A percentile compares a stretch with the other conserved stretches of the same genome.
Evolutionary conservation across 2,888 invertebrate species (phyloP).

Genomic region (Tipula confusa): DNA sequence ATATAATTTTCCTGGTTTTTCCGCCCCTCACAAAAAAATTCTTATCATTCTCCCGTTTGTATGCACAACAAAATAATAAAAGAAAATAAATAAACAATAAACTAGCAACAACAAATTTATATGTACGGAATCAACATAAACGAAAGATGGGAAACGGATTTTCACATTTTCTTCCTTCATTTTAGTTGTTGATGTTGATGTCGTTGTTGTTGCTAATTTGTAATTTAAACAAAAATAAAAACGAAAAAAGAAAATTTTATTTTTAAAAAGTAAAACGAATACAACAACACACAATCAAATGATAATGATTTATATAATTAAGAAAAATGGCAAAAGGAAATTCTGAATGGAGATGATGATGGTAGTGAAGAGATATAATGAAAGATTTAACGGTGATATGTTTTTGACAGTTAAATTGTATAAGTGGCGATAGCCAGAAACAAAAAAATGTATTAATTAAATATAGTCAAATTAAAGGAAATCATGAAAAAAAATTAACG

Average conservation of each 20-base stretch:
- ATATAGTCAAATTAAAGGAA: too few relatives aligned
- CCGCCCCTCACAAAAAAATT: background rate
- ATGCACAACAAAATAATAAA: background rate
- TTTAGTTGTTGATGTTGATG: too few relatives aligned
- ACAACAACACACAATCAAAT: conserved; percentile 16
- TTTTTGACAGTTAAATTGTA: background rate
- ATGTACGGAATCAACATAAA: background rate
- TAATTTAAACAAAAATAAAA: background rate
- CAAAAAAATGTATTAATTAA: too few relatives aligned
- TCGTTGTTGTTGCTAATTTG: conserved; percentile 17
- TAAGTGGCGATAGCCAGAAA: background rate
- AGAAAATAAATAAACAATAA: background rate
- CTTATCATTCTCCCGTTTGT: background rate
- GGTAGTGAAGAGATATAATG: background rate
- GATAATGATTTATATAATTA: background rate
- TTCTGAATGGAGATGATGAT: background rate
- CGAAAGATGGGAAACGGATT: background rate
- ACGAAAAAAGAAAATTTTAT: background rate
- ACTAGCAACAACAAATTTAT: background rate
- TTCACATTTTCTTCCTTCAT: background rate
- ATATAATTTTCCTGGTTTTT: background rate
- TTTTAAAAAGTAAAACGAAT: background rate
- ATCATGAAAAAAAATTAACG: too few relatives aligned
- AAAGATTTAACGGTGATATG: background rate
- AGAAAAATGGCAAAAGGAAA: background rate